Evolutionary conservation across 2,797 vertebrate genomes (phyloP).

Genomic region (Catostomus latipinnis): DNA sequence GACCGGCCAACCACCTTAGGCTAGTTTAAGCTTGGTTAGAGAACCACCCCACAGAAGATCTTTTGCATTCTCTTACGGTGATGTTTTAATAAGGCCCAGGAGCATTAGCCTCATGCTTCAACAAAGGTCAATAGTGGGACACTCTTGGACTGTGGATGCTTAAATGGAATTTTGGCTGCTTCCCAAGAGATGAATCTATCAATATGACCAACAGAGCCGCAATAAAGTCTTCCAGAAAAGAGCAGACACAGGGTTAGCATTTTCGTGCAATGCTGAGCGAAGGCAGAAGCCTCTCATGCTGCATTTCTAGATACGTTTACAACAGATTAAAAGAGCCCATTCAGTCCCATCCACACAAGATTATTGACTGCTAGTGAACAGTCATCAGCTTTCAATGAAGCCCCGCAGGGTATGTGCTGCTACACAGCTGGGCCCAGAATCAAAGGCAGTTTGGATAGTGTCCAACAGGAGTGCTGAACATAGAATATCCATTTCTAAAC

Average conservation of each 20-base stretch:
- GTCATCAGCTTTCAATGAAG: conserved; percentile 28
- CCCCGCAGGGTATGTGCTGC: background rate
- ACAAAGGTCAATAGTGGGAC: background rate
- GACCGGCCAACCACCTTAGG: no score
- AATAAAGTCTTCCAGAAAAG: conserved; percentile 30
- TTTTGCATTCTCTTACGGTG: background rate
- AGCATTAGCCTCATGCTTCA: background rate
- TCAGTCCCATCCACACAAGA: conserved; percentile 13
- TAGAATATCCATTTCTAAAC: conserved; percentile 47
- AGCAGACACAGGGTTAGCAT: conserved; percentile 23
- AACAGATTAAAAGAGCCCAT: conserved; percentile 40
- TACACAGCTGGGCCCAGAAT: conserved; percentile 27
- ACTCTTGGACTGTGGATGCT: background rate
- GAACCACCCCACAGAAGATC: background rate
- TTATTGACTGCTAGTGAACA: conserved; percentile 39
- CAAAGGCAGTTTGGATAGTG: conserved; percentile 39
- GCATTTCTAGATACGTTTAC: conserved; percentile 22
- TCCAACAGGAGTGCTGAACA: conserved; percentile 38
- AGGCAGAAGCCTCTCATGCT: conserved; percentile 16
- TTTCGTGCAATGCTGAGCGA: conserved; percentile 5
- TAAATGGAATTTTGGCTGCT: conserved; percentile 20
- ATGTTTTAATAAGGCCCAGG: background rate
- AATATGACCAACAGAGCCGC: conserved; percentile 27
- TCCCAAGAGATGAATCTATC: conserved; percentile 14
- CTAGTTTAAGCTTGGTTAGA: background rate